These are phyloP conservation scores for Ferdinandea cuprea DNA, from an alignment of 2,888 invertebrate species.

Conservation along the genomic window DNA sequence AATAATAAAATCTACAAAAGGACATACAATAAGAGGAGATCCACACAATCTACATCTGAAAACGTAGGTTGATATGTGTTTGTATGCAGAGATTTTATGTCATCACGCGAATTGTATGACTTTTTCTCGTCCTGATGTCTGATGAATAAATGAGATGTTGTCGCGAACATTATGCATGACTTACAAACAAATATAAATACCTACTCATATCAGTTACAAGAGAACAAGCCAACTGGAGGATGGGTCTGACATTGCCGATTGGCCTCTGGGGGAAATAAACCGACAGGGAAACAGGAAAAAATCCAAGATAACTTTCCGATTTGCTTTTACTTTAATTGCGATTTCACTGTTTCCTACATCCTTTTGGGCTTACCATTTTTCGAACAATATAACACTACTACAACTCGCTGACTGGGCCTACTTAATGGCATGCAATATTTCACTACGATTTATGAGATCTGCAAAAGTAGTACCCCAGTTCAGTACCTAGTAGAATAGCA, in stretches of 20 bases:
- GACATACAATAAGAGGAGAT: background rate
- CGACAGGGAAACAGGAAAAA: conserved; percentile 34
- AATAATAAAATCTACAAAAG: conserved; percentile 4
- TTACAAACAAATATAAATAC: conserved; percentile 17
- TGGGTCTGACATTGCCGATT: conserved; percentile 19
- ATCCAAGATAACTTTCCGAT: conserved; percentile 41
- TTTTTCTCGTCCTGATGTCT: conserved; percentile 19
- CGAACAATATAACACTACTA: conserved; percentile 1
- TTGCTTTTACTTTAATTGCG: conserved; percentile 53
- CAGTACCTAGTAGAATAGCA: background rate
- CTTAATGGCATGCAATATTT: conserved; percentile 58
- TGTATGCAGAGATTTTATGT: conserved; percentile 41
- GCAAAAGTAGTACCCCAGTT: conserved; percentile 24
- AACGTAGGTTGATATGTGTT: background rate
- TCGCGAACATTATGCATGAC: conserved; percentile 47
- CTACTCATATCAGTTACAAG: conserved; percentile 12
- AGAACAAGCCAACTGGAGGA: background rate
- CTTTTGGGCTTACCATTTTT: conserved; percentile 22
- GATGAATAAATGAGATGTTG: conserved; percentile 47
- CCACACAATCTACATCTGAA: background rate
- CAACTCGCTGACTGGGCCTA: conserved; percentile 6
- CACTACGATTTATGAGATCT: conserved; percentile 56
- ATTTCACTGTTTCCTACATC: conserved; percentile 22
- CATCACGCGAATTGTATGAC: conserved; percentile 22
- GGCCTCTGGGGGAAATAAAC: conserved; percentile 34